Base-by-base conservation (phyloP, 2,888 invertebrate species). In the Pinctada fucata region DNA sequence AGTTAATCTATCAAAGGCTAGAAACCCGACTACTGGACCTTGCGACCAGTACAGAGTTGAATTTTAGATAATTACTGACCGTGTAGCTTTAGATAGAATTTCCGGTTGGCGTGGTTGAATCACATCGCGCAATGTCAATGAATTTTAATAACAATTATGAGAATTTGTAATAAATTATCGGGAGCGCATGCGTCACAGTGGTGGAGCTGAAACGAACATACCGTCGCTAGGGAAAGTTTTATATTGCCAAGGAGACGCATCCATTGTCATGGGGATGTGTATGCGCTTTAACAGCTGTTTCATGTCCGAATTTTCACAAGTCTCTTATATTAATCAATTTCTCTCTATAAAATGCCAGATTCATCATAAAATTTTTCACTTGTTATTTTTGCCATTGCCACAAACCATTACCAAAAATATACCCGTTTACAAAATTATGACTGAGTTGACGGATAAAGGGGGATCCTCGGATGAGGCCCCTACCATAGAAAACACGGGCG, bases 241-340 rank as follows among this genome's bases (percentile, higher is more conserved):
- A 74, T 58, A 80, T 80, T 77, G 80, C 74, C 80, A 80, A 76
- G 64, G 80, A 77, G 76, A 80, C 80, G 66, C 58, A 72, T 74
- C 71, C 70, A 80, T 75, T 77, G 77, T 78, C 74, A 77, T 66
- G 67, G 72, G 66, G 72, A 67, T 66, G 64, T 65, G 52, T 70
- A 52, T 45, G 72, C 76, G 70, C 51, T 64, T 48, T 50, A 49
- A 78, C 80, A 80, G 80, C 71, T 80, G 80, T 80, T 80, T 69
- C 72, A 16, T 69, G 63, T 70, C 72, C 64, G 63, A 63, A 47
- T 63, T 72, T 72, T 74, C 74, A 66, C 74, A 66, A 65, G 66
- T 66, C 74, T 74, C 65, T 74, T 63, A 31, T 10, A 16, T 50
- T 16, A 6, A 52, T 45, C 31, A 45, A 51, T 52, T 52, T 47